A percentile compares a stretch with the other conserved stretches of the same genome.
These are phyloP conservation scores for Acrobasis consociella DNA, from an alignment of 2,888 invertebrate species.

Conservation along the genomic window DNA sequence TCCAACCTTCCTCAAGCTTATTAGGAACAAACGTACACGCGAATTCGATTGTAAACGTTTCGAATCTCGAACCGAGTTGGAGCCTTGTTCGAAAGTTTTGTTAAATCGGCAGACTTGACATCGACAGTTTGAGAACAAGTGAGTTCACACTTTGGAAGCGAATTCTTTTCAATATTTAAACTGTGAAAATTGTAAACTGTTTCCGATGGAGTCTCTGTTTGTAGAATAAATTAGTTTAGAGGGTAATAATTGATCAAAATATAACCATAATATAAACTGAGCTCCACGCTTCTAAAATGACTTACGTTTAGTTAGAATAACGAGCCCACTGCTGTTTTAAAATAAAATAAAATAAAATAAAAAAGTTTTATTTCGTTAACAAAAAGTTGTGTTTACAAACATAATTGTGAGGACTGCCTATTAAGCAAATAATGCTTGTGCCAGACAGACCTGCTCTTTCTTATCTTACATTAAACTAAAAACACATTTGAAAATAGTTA, in stretches of 20 bases:
- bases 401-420: no score
- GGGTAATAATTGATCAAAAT: not conserved
- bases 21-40: slow-evolving; percentile 41
- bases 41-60: slow-evolving; percentile 20
- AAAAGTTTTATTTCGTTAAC: no score
- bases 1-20: slow-evolving; percentile 45
- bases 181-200: slow-evolving; percentile 8
- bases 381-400: no score
- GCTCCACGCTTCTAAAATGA: not conserved
- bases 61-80: slow-evolving; percentile 9
- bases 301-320: not conserved
- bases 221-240: no score
- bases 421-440: no score
- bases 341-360: no score
- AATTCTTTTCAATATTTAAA: slow-evolving; percentile 12
- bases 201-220: not conserved
- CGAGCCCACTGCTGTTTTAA: not conserved
- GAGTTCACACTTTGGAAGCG: slow-evolving; percentile 6
- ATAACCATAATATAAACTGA: not conserved
- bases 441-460: no score
- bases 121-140: slow-evolving; percentile 22
- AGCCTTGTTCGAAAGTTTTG: slow-evolving; percentile 18
- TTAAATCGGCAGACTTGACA: slow-evolving; percentile 19
- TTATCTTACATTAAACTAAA: no score
- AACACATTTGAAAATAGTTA: no score